Percentiles rank a stretch among this genome's conserved stretches.
Conservation (phyloP, 2,888 invertebrate genomes). For the Drosophila mimetica region DNA sequence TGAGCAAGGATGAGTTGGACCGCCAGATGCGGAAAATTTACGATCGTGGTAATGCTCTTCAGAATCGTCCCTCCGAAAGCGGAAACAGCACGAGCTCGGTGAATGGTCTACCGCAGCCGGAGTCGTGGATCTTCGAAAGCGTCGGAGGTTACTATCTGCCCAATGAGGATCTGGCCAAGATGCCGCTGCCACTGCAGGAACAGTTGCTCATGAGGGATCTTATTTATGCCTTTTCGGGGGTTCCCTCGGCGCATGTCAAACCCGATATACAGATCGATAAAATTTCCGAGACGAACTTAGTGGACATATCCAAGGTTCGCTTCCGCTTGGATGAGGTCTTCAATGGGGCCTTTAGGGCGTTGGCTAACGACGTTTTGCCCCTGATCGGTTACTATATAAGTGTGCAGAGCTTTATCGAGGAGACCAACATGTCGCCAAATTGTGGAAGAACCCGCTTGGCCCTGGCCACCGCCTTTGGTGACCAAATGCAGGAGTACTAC, state of each 20-base stretch:
- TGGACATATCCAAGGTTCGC: constrained; percentile 49
- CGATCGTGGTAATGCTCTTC: not conserved
- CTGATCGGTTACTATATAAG: constrained; percentile 57
- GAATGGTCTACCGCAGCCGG: constrained; percentile 11
- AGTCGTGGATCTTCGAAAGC: constrained; percentile 55
- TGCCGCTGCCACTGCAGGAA: constrained; percentile 51
- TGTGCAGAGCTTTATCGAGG: constrained; percentile 64
- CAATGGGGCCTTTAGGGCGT: constrained; percentile 44
- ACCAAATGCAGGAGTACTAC: constrained; percentile 49
- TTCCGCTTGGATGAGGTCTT: constrained; percentile 63
- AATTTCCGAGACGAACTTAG: constrained; percentile 24
- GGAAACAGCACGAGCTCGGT: not conserved
- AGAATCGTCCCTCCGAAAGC: not conserved
- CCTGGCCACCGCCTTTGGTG: constrained; percentile 42
- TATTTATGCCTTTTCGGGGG: constrained; percentile 68
- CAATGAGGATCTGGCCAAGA: constrained; percentile 47
- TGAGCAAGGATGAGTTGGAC: constrained; percentile 37
- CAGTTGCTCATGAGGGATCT: constrained; percentile 56
- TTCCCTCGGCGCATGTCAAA: constrained; percentile 56
- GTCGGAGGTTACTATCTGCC: constrained; percentile 63
- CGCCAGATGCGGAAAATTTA: constrained; percentile 25
- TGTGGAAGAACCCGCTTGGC: constrained; percentile 30
- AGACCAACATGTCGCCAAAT: constrained; percentile 39
- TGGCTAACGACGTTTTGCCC: constrained; percentile 57
- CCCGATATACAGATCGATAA: constrained; percentile 48